Percentiles rank a stretch among this genome's conserved stretches.
Conservation (phyloP, 2,888 invertebrate species). For the Osmoderma eremita region DNA sequence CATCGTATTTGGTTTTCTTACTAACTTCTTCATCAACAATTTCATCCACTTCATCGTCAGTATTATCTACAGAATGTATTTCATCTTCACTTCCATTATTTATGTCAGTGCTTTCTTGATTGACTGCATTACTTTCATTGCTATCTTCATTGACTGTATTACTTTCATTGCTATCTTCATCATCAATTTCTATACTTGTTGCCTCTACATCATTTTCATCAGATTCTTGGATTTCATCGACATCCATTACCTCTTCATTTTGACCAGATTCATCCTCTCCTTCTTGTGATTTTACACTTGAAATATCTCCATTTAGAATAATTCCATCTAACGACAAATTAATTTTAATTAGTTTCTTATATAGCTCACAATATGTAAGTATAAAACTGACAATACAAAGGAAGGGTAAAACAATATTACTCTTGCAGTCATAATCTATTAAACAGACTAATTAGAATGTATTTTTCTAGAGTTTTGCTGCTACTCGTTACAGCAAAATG, state of each 20-base stretch:
- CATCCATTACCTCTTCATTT: slow-evolving; percentile 52
- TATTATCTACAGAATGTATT: slow-evolving; percentile 42
- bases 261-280: slow-evolving; percentile 42
- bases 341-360: not conserved
- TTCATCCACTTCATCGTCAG: slow-evolving; percentile 47
- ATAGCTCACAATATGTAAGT: too few relatives aligned
- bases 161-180: slow-evolving; percentile 48
- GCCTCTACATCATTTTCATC: slow-evolving; percentile 37
- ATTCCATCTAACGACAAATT: slow-evolving; percentile 45
- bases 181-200: slow-evolving; percentile 39
- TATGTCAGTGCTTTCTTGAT: slow-evolving; percentile 50
- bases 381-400: not conserved
- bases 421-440: too few relatives aligned
- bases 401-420: not conserved
- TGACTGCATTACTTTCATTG: slow-evolving; percentile 46
- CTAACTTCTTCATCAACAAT: slow-evolving; percentile 44
- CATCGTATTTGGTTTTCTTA: slow-evolving; percentile 49
- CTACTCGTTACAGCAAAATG: too few relatives aligned
- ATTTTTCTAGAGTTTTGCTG: too few relatives aligned
- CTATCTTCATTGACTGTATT: slow-evolving; percentile 49
- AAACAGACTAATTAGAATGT: too few relatives aligned
- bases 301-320: slow-evolving; percentile 59
- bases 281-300: slow-evolving; percentile 51
- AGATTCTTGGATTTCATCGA: slow-evolving; percentile 53
- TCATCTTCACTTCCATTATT: slow-evolving; percentile 46